Conservation (phyloP, 2,113 vertebrate genomes). For the Chamaetylas fuelleborni region DNA sequence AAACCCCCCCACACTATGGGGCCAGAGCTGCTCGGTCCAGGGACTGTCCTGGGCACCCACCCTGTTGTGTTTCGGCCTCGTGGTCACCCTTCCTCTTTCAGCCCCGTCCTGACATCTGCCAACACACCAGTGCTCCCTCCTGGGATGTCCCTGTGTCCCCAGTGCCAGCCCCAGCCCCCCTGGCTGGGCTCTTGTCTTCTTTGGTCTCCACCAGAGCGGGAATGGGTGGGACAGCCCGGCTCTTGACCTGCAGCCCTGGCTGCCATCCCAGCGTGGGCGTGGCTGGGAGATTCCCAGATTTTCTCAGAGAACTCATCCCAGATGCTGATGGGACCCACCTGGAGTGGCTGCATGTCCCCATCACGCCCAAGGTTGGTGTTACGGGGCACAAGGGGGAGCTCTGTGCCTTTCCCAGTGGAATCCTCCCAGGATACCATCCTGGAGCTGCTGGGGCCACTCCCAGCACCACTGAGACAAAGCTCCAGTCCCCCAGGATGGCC, state of each 20-base stretch:
- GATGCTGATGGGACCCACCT: neutral
- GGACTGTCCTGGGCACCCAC: accelerated
- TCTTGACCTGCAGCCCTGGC: neutral
- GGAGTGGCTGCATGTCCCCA: accelerated
- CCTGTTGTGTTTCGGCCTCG: accelerated
- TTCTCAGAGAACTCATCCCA: neutral
- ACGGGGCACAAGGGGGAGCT: neutral
- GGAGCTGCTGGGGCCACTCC: neutral
- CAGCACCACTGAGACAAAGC: neutral
- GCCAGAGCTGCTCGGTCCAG: accelerated
- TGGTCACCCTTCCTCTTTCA: neutral
- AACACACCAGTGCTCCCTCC: accelerated
- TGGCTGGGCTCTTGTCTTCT: neutral
- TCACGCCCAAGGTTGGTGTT: accelerated
- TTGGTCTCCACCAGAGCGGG: accelerated
- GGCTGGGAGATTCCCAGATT: neutral
- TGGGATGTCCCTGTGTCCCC: neutral
- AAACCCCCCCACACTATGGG: neutral
- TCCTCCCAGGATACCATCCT: neutral
- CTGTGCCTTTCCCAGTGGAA: accelerated
- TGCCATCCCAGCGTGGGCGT: accelerated
- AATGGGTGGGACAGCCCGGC: neutral
- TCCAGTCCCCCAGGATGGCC: neutral
- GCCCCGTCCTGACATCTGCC: neutral
- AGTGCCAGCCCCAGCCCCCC: accelerated